These are phyloP conservation scores for Scaptomyza flava DNA, from an alignment of 2,888 invertebrate species.

Conservation along the genomic window DNA sequence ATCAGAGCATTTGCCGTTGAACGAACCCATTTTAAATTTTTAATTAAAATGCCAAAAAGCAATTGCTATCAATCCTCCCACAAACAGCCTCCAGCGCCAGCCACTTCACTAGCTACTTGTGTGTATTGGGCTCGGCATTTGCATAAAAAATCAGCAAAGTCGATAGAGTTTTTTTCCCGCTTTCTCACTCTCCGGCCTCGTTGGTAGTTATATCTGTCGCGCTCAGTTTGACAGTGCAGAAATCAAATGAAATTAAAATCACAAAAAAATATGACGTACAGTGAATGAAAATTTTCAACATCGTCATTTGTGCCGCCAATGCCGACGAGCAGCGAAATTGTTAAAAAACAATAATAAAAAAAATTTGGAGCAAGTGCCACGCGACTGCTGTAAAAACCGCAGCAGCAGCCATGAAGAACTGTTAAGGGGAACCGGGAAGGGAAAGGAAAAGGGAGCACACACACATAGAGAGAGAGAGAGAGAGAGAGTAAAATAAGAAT, in stretches of 20 bases:
- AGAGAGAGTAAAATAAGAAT: slow-evolving; percentile 70
- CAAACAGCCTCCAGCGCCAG: neutral
- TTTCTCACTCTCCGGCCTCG: neutral
- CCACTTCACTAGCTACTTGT: slow-evolving; percentile 18
- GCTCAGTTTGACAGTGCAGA: slow-evolving; percentile 43
- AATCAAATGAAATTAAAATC: slow-evolving; percentile 64
- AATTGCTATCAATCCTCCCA: slow-evolving; percentile 12
- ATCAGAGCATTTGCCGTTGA: slow-evolving; percentile 23
- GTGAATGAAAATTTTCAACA: slow-evolving; percentile 61
- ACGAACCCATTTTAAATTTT: slow-evolving; percentile 34
- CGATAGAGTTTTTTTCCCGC: slow-evolving; percentile 6
- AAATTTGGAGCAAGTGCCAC: slow-evolving; percentile 63
- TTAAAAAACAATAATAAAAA: slow-evolving; percentile 61
- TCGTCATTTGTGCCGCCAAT: slow-evolving; percentile 49
- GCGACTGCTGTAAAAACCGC: slow-evolving; percentile 65
- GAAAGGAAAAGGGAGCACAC: slow-evolving; percentile 28
- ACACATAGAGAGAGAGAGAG: neutral
- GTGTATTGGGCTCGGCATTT: slow-evolving; percentile 28
- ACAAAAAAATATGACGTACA: slow-evolving; percentile 58
- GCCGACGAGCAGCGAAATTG: slow-evolving; percentile 52
- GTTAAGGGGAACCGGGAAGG: slow-evolving; percentile 19
- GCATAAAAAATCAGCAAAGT: slow-evolving; percentile 51
- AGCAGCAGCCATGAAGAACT: slow-evolving; percentile 47
- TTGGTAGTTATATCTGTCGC: neutral
- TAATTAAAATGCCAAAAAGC: slow-evolving; percentile 55